Base-by-base conservation (phyloP, 2,113 vertebrate species). In the Stegastes partitus region DNA sequence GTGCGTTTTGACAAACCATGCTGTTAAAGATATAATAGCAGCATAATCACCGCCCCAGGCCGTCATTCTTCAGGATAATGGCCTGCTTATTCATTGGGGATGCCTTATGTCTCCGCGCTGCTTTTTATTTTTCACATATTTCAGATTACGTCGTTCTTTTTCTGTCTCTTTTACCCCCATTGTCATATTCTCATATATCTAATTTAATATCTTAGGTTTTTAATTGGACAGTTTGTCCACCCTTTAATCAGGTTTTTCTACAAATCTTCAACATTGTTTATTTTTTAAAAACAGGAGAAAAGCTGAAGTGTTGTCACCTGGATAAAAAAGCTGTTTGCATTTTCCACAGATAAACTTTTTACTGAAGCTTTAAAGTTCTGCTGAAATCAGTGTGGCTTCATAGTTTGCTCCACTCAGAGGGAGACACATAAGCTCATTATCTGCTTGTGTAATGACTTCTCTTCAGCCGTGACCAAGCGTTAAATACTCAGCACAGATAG, bases 1-100 rank as follows among this genome's bases (percentile, higher is more conserved):
- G 93, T 94, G 94, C 92, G 75, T 89, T 96, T 95, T 97, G 96
- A 96, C 95, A 97, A 96, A 96, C 95, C 96, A 94, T 88, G 93
- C 95, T 97, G 95, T 96, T 97, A 96, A 96, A 95, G 95, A 96
- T 96, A 96, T 96, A 97, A 97, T 95, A 95, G 95, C 93, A 87
- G 95, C 93, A 95, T 97, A 97, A 97, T 96, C 96, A 96, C 92
- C 73, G 96, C 97, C 96, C 45, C 88, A 22, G 96, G 97, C 95
- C 81, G 87, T 94, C 95, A 96, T 97, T 96, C 96, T 96, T 97
- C 96, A 96, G 93, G 93, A 96, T 97, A 97, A 97, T 96, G 95
- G 95, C 93, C 94, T 95, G 96, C 95, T 96, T 96, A 96, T 96
- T 97, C 96, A 96, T 95, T 93, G 85, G 95, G 95, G 95, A 95